Conservation (phyloP, 2,113 vertebrate genomes). For the Malaclemys terrapin region DNA sequence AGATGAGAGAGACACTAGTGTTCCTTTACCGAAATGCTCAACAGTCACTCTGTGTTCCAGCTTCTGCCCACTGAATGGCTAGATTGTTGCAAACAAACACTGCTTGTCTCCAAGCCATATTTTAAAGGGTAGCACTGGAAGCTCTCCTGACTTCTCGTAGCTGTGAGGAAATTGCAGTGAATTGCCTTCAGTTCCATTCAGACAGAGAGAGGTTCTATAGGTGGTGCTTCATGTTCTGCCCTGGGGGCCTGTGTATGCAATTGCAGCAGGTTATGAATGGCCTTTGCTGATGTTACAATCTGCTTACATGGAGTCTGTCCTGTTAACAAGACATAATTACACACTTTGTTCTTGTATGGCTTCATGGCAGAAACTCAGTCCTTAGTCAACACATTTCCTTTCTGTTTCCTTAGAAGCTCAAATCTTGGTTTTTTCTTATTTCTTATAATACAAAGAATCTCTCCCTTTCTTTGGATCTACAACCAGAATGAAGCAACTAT, state of each 20-base stretch:
- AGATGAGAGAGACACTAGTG: background rate
- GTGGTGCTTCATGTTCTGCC: background rate
- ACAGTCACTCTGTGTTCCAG: background rate
- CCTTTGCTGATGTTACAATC: rapidly evolving
- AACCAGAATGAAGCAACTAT: background rate
- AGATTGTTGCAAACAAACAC: rapidly evolving
- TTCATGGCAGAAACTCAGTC: background rate
- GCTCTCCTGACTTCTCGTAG: background rate
- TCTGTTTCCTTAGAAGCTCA: background rate
- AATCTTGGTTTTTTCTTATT: background rate
- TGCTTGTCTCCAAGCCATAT: background rate
- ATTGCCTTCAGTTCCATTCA: rapidly evolving
- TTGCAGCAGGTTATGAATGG: rapidly evolving
- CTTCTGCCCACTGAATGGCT: background rate
- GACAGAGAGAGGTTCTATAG: background rate
- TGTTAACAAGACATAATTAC: background rate
- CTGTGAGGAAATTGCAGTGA: background rate
- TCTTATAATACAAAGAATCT: background rate
- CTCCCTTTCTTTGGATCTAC: background rate
- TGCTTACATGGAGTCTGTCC: rapidly evolving
- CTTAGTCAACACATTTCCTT: background rate
- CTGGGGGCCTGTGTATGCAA: rapidly evolving
- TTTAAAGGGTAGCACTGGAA: background rate
- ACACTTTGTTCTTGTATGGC: rapidly evolving
- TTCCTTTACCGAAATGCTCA: rapidly evolving